Conservation (phyloP, 1,140 invertebrate genomes). For the Pseudoatta argentina region DNA sequence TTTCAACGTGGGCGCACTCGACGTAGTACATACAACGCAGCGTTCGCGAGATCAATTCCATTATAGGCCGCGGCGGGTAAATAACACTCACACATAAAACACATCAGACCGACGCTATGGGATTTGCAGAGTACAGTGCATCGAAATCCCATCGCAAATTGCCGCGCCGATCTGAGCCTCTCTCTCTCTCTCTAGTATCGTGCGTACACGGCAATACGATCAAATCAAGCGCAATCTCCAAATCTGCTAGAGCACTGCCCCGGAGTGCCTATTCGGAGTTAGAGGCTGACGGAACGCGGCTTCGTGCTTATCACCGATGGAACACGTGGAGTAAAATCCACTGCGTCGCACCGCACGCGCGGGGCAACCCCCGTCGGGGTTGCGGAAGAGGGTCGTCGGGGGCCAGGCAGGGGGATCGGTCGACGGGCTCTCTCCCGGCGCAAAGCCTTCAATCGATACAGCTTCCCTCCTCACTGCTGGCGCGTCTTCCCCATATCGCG, state of each 20-base stretch:
- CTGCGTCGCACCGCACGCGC: slow-evolving; percentile 49
- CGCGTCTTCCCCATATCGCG: slow-evolving; percentile 51
- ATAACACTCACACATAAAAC: slow-evolving; percentile 64
- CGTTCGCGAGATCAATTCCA: slow-evolving; percentile 58
- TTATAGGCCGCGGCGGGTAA: slow-evolving; percentile 61
- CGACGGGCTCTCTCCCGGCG: slow-evolving; percentile 74
- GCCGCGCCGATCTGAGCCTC: slow-evolving; percentile 11
- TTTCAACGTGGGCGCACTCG: slow-evolving; percentile 52
- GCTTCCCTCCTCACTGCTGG: slow-evolving; percentile 73
- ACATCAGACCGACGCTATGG: slow-evolving; percentile 61
- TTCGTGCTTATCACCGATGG: slow-evolving; percentile 64
- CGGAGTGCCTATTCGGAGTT: slow-evolving; percentile 55
- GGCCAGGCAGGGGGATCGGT: slow-evolving; percentile 33
- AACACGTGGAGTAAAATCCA: slow-evolving; percentile 71
- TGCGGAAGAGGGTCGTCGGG: slow-evolving; percentile 54
- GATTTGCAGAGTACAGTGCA: slow-evolving; percentile 50
- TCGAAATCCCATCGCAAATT: slow-evolving; percentile 62
- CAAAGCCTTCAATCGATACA: slow-evolving; percentile 82
- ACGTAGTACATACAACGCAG: slow-evolving; percentile 54
- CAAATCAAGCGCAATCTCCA: slow-evolving; percentile 69
- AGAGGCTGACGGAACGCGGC: slow-evolving; percentile 43
- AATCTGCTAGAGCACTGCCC: slow-evolving; percentile 63
- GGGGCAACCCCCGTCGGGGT: slow-evolving; percentile 32
- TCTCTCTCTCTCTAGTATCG: slow-evolving; percentile 28
- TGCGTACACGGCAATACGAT: slow-evolving; percentile 50